Evolutionary conservation across 2,797 vertebrate genomes (phyloP), one percentile per base, ranked within the genome.

Genomic region (Pantherophis vulpinus): DNA sequence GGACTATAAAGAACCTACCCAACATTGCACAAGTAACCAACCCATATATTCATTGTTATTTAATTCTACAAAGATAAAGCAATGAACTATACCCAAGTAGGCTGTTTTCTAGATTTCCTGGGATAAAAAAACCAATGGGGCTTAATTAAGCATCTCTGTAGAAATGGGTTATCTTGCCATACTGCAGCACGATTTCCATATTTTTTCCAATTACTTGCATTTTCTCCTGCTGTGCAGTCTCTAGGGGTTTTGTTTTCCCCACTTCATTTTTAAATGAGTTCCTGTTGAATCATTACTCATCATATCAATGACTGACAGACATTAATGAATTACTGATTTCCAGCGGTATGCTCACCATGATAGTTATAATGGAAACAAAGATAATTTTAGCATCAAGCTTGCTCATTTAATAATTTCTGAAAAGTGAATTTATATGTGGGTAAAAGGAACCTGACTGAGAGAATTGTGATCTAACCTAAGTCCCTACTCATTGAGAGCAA

Each of bases 321-420:
- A 1, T 60, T 88, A 94, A 93, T 74, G 87, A 93, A 88, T 42
- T 23, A 91, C 93, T 93, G 61, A 93, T 79, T 95, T 93, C 94
- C 95, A 92, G 83, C 32, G 9, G n/a, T 83, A 86, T 87, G 89
- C 59, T 55, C 88, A 32, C 1, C 0, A 55, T 63, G 91, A 95
- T 83, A 86, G 63, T 95, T 93, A 83, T 60, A 93, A 83, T 54
- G 91, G 86, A 94, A 96, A 93, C 27, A 94, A 92, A 91, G 93
- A 90, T 93, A 11, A 91, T 93, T 95, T 92, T 10, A 79, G 93
- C 8, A 92, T 90, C 90, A 5, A 25, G 10, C 88, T 20, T 37
- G 91, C 93, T 93, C 91, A 93, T 96, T 87, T 89, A 93, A 89
- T 42, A 63, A 89, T 74, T 88, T 91, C 94, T 90, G 92, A 18